phyloP scores from a whole-genome alignment of 35 echinoderm and acorn worm species.

The Apostichopus japonicus region DNA sequence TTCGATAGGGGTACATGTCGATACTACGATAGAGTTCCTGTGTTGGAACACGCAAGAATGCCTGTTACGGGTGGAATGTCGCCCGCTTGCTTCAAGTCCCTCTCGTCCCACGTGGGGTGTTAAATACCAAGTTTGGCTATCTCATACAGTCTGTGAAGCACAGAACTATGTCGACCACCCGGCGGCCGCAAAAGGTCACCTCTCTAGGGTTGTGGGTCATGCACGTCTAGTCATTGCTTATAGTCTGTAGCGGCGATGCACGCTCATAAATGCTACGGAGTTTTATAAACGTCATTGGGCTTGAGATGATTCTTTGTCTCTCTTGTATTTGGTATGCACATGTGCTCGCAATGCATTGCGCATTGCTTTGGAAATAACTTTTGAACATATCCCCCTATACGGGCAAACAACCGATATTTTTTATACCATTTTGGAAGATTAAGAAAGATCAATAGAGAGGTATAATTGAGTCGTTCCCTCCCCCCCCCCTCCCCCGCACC shows the following conservation, averaged over 20 bases:
- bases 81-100: background rate
- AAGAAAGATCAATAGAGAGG: no score
- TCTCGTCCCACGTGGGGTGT: slow-evolving; percentile 45
- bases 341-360: no score
- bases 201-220: slow-evolving; percentile 39
- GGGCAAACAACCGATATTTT: no score
- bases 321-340: no score
- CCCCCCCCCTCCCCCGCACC: no score
- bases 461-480: no score
- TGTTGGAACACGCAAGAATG: slow-evolving; percentile 44
- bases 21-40: background rate
- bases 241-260: no score
- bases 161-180: slow-evolving; percentile 51
- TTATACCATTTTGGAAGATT: no score
- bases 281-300: background rate
- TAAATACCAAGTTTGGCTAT: slow-evolving; percentile 61
- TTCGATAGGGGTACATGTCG: background rate
- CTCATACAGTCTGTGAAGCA: background rate
- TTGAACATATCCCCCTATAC: no score
- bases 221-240: background rate
- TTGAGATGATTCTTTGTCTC: no score
- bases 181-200: slow-evolving; percentile 40
- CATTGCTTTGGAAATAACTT: no score
- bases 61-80: slow-evolving; percentile 56
- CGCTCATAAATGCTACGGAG: background rate